Evolutionary conservation across 2,797 vertebrate genomes (phyloP), one percentile per base, ranked within the genome.

Genomic region (Acrossocheilus fasciatus): DNA sequence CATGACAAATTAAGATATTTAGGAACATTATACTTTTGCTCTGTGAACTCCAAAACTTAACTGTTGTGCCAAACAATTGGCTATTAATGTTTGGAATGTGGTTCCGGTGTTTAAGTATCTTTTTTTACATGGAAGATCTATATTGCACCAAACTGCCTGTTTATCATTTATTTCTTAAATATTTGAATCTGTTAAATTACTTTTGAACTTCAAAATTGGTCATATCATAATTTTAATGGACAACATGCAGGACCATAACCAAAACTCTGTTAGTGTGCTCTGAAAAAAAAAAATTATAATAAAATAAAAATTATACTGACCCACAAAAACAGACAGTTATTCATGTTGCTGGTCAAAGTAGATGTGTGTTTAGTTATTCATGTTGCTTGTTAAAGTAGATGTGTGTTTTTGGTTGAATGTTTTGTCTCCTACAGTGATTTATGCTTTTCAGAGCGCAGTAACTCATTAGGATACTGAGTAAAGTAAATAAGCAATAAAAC

Each of bases 401-500:
- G 12, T 47, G 12, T 72, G 45, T 45, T 45, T 66, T 76, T 84
- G 14, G 47, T 41, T 47, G 5, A 36, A 66, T 1, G 34, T 79
- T 66, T 77, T 8, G 8, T 84, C 10, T 75, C 54, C 14, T 34
- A 18, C 20, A 30, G 50, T 62, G 64, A 79, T 64, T 66, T 81
- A 81, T 80, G 77, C 12, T 26, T 59, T 39, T 81, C 52, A 50
- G 52, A 34, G 52, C 54, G 66, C 39, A 70, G 66, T 83, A 69
- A 77, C 78, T 83, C 73, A 69, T 54, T 78, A 39, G 59, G 54
- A 62, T 1, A 34, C 45, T 18, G 54, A 81, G 75, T 47, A 79
- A 83, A 76, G 72, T 82, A 83, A 87, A 74, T 80, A 64, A 59
- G 54, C 54, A 78, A 87, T 84, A 73, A 83, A 87, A 87, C 20